Percentiles rank a stretch among this genome's conserved stretches.
Evolutionary conservation across 2,113 vertebrate species (phyloP).

Genomic region (Symphodus melops): DNA sequence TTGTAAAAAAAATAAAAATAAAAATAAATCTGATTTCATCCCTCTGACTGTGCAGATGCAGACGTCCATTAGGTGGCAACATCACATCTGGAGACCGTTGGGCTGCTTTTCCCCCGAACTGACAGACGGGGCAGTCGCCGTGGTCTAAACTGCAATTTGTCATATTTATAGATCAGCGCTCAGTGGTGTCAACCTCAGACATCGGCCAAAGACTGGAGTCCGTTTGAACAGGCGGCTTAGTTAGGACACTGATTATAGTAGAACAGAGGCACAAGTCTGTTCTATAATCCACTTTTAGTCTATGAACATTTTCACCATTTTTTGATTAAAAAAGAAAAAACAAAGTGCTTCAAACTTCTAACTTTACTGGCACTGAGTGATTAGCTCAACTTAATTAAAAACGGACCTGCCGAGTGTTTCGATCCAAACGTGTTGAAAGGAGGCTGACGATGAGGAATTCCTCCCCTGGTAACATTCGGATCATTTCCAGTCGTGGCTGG

Average conservation of each 20-base stretch:
- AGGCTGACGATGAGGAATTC: not conserved
- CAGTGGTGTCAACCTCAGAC: conserved; percentile 29
- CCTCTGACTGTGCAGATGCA: conserved; percentile 20
- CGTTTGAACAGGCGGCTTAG: not conserved
- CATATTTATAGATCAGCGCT: conserved; percentile 11
- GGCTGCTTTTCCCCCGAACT: not conserved
- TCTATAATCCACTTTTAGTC: conserved; percentile 14
- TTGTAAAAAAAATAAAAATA: not conserved
- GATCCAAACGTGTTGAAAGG: not conserved
- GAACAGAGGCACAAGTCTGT: conserved; percentile 7
- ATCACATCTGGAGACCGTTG: conserved; percentile 51
- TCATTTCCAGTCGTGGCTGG: no score
- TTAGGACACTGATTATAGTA: conserved; percentile 12
- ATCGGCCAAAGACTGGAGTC: conserved; percentile 18
- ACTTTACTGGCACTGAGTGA: not conserved
- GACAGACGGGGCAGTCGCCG: conserved; percentile 4
- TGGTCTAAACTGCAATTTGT: conserved; percentile 12
- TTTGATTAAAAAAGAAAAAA: not conserved
- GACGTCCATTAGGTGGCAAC: conserved; percentile 79
- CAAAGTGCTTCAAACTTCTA: not conserved
- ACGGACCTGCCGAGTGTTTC: not conserved
- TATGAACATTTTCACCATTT: not conserved
- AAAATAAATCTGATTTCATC: not conserved
- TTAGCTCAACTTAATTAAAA: not conserved
- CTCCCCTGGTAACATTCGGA: no score